phyloP scores from a whole-genome alignment of 2,113 vertebrate species.

The Psophia crepitans region DNA sequence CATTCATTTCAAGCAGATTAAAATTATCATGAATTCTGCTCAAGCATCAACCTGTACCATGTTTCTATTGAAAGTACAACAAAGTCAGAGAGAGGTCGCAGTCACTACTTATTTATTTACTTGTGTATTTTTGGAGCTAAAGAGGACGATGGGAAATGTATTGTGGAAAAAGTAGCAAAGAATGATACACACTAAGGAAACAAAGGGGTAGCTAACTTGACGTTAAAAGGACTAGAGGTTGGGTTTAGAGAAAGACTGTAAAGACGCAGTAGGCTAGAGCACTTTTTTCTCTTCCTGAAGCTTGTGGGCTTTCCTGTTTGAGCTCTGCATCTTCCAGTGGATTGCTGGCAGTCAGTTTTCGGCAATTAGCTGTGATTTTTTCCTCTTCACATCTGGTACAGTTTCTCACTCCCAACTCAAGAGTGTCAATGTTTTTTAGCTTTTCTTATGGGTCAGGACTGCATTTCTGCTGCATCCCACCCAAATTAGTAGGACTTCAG shows the following conservation, averaged over 20 bases:
- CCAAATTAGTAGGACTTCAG: background rate
- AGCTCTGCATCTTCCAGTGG: background rate
- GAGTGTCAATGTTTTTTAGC: background rate
- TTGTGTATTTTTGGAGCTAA: background rate
- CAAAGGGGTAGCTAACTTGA: background rate
- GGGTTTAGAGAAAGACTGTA: background rate
- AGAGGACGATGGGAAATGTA: background rate
- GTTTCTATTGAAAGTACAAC: background rate
- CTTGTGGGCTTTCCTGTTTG: background rate
- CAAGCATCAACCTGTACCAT: background rate
- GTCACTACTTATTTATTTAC: conserved; percentile 32
- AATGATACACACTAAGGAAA: background rate
- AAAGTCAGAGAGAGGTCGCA: conserved; percentile 40
- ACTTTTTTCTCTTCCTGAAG: background rate
- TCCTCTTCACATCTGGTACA: background rate
- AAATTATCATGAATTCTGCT: background rate
- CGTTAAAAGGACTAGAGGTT: background rate
- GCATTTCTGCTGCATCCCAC: background rate
- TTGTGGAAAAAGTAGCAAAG: background rate
- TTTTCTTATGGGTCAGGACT: background rate
- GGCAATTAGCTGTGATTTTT: background rate
- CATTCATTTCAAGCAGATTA: background rate
- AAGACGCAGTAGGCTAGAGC: background rate
- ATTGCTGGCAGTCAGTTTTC: background rate
- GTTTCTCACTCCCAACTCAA: background rate